Base-by-base conservation (phyloP, 2,113 vertebrate genomes). In the Corydoras maculifer region DNA sequence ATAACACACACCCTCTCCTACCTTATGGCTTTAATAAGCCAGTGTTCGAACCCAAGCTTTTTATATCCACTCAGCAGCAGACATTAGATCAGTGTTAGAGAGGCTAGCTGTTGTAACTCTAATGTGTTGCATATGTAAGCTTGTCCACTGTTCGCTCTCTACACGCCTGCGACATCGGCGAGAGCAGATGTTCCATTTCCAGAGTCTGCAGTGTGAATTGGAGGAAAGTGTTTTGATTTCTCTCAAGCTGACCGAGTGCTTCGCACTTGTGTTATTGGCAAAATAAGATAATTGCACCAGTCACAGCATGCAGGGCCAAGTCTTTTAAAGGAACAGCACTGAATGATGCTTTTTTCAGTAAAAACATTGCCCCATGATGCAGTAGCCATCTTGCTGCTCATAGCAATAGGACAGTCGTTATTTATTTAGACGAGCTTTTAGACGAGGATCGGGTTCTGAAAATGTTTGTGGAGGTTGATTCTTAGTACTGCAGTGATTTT, bases 131-230 rank as follows among this genome's bases (percentile, higher is more conserved):
- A 73, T 73, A 49, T 15, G 61, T 13, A 65, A 72, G 59, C 51
- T 48, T 50, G 49, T 65, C 54, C 30, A 29, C 51, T 30, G 9
- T 61, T 64, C 30, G 31, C 25, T 30, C n/a, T 58, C 15, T 6
- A 32, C 11, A 0, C 13, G 49, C 29, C 15, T 9, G 12, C 49
- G 18, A 6, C 30, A 32, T 74, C 54, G 13, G 15, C 30, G 35
- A 30, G 11, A 75, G 68, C 68, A 69, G 60, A 77, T 65, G 72
- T 70, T 77, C 51, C 48, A 58, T 77, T 69, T 74, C 6, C 43
- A 48, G 48, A 8, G 25, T 15, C 15, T 62, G 58, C 29, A 29
- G 70, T 31, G 18, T 48, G 12, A 51, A 68, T 74, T 65, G 18
- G 14, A 32, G 65, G 9, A 72, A 68, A 75, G 57, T 59, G 53